Conservation (phyloP, 2,113 vertebrate species). For the Excalfactoria chinensis region DNA sequence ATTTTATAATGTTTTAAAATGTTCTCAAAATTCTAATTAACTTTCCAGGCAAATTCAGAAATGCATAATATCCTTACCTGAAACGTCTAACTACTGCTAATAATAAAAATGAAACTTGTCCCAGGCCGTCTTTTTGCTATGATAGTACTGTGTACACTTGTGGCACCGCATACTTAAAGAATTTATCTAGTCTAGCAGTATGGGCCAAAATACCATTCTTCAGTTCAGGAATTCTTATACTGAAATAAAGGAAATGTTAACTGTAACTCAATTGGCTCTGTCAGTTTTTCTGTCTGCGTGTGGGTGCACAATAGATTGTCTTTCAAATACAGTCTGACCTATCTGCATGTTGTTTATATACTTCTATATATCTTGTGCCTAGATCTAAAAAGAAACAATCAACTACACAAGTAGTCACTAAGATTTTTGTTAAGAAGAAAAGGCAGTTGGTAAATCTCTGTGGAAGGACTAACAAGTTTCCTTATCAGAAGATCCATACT, state of each 20-base stretch:
- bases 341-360: constrained; percentile 10
- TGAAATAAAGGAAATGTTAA: constrained; percentile 76
- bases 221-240: constrained; percentile 70
- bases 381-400: background rate
- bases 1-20: constrained; percentile 65
- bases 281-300: constrained; percentile 75
- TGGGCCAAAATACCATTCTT: constrained; percentile 61
- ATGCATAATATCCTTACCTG: constrained; percentile 61
- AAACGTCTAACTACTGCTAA: constrained; percentile 70
- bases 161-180: constrained; percentile 67
- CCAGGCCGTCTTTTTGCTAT: constrained; percentile 69
- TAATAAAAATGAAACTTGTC: constrained; percentile 69
- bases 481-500: background rate
- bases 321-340: constrained; percentile 49
- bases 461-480: background rate
- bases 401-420: background rate
- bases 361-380: background rate
- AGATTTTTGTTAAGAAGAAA: background rate
- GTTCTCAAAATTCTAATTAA: constrained; percentile 62
- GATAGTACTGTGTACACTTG: constrained; percentile 68
- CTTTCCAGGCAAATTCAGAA: constrained; percentile 67
- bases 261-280: constrained; percentile 73
- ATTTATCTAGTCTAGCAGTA: constrained; percentile 60
- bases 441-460: background rate
- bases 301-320: constrained; percentile 63